Conservation (phyloP, 2,797 vertebrate genomes). For the Semotilus atromaculatus region DNA sequence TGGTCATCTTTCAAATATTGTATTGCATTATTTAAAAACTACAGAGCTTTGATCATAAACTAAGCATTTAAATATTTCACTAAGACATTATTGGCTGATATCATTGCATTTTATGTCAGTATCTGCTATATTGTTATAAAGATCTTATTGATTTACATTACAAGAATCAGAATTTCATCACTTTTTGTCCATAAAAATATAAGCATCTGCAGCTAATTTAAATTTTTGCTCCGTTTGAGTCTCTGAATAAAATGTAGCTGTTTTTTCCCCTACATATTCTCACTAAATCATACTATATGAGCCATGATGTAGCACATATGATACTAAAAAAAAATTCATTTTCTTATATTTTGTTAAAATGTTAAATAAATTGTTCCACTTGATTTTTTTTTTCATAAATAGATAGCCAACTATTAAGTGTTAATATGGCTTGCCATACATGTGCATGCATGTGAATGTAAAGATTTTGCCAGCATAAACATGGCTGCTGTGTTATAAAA, state of each 20-base stretch:
- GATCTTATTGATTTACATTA: not conserved
- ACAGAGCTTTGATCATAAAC: not conserved
- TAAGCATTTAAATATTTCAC: not conserved
- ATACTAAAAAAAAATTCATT: too few relatives aligned
- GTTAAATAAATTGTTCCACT: not conserved
- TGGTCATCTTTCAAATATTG: too few relatives aligned
- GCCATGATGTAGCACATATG: not conserved
- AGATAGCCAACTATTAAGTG: not conserved
- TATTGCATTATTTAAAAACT: not conserved
- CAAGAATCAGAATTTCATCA: not conserved
- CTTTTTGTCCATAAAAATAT: not conserved
- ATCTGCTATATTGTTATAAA: not conserved
- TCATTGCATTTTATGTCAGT: not conserved
- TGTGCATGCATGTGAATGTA: not conserved
- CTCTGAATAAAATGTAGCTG: not conserved
- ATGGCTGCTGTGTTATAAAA: not conserved
- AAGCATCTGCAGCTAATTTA: not conserved
- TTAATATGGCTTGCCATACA: slow-evolving; percentile 13
- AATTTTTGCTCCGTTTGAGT: not conserved
- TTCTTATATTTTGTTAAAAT: too few relatives aligned
- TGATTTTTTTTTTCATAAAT: not conserved
- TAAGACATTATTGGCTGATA: too few relatives aligned
- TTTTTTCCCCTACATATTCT: not conserved
- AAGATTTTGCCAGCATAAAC: not conserved
- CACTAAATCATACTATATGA: not conserved